Percentiles rank a stretch among this genome's conserved stretches.
Evolutionary conservation across 2,888 invertebrate species (phyloP).

Genomic region (Zelleria hepariella): DNA sequence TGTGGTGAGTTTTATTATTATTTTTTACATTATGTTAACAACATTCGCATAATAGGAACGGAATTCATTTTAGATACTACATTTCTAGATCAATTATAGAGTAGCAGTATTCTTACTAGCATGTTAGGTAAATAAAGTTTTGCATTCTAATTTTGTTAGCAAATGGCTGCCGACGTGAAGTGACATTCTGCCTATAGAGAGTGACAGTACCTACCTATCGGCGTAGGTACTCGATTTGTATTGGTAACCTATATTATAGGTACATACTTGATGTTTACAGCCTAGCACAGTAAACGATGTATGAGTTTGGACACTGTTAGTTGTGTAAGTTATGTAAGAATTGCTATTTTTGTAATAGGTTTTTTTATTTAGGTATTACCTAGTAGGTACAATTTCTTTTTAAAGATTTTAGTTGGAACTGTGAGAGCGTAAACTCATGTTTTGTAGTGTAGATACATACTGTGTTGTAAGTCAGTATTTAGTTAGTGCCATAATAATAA

Average conservation of each 20-base stretch:
- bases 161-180: constrained; percentile 69
- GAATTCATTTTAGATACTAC: neutral
- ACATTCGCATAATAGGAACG: constrained; percentile 9
- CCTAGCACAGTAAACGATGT: no score
- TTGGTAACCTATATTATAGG: neutral
- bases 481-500: no score
- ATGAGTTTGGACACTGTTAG: no score
- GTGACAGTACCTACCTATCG: constrained; percentile 18
- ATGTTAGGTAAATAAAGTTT: constrained; percentile 44
- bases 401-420: no score
- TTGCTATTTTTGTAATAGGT: no score
- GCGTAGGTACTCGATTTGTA: neutral
- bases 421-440: no score
- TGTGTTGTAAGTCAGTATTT: no score
- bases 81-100: neutral
- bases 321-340: no score
- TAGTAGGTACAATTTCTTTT: no score
- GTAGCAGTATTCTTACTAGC: no score
- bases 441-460: no score
- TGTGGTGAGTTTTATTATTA: constrained; percentile 56
- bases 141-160: constrained; percentile 67
- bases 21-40: constrained; percentile 18
- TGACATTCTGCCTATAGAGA: constrained; percentile 31
- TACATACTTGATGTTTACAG: neutral
- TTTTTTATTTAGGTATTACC: no score